Evolutionary conservation across 2,113 vertebrate species (phyloP), one percentile per base, ranked within the genome.

Genomic region (Aegypius monachus): DNA sequence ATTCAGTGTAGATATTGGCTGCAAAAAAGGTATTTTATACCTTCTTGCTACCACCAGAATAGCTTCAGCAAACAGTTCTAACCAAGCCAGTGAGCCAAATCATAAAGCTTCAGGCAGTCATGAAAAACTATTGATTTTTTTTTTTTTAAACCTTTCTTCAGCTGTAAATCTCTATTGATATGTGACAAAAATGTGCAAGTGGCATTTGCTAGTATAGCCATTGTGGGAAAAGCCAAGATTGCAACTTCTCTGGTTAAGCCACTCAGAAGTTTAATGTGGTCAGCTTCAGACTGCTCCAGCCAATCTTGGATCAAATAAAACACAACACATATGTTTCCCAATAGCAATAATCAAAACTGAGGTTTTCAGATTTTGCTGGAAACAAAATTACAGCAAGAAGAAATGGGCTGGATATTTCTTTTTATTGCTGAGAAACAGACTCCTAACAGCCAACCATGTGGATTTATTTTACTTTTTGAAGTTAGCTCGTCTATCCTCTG

Each of bases 131-230:
- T 95, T 95, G 98, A 96, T 81, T 89, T 93, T 73, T 90, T 79
- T 79, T 43, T 90, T 80, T 73, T 26, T 21, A 68, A 80, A 42
- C 52, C 59, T 96, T 97, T 97, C 73, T 88, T 94, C 26, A 94
- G 86, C 65, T 97, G 58, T 95, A 97, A 97, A 96, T 96, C 98
- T 96, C 88, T 96, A 95, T 80, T 97, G 97, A 88, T 97, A 95
- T 29, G 27, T 97, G 95, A 97, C 88, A 95, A 95, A 98, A 97
- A 95, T 81, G 89, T 80, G 26, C 91, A 94, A 95, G 84, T 88
- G 82, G 50, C 42, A 91, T 93, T 98, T 29, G 5, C 79, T 62
- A 86, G 63, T 61, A 93, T 31, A 86, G 59, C 45, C 71, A 78
- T 20, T 80, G 66, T 86, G 79, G 96, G 88, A 97, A 96, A 94